Evolutionary conservation across 2,113 vertebrate genomes (phyloP).

Genomic region (Hippocampus mohnikei): DNA sequence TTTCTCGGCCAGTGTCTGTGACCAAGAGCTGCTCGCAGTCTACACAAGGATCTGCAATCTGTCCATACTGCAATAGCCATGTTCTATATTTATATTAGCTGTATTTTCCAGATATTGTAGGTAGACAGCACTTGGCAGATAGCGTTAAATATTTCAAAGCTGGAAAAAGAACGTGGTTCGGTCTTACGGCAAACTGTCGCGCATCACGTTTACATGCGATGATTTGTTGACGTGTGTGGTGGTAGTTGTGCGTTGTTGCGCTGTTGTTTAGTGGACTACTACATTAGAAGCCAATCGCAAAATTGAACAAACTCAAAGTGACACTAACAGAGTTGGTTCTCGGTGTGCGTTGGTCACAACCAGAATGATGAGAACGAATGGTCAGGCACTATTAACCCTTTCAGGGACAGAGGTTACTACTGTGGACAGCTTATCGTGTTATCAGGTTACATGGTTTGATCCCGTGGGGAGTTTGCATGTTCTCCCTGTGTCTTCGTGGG

Average conservation of each 20-base stretch:
- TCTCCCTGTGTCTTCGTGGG: no score
- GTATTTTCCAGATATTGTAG: constrained; percentile 69
- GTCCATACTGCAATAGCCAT: constrained; percentile 39
- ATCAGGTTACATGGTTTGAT: no score
- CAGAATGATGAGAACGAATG: constrained; percentile 66
- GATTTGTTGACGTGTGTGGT: constrained; percentile 66
- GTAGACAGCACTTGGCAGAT: constrained; percentile 69
- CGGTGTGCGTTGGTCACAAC: constrained; percentile 29
- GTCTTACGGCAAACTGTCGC: constrained; percentile 59
- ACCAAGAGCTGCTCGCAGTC: constrained; percentile 36
- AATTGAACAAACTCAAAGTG: constrained; percentile 43
- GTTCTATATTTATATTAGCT: constrained; percentile 69
- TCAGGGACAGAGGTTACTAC: no score
- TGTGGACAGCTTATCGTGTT: no score
- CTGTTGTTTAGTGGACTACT: constrained; percentile 46
- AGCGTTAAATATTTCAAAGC: constrained; percentile 62
- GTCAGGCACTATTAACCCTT: no score
- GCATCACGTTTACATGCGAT: constrained; percentile 57
- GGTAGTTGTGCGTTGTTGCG: constrained; percentile 56
- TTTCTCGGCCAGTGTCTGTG: constrained; percentile 24
- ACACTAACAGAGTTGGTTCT: background rate
- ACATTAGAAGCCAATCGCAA: constrained; percentile 72
- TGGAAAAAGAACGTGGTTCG: constrained; percentile 58
- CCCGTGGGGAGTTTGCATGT: no score
- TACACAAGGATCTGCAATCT: constrained; percentile 44